These are phyloP conservation scores for Peribatodes rhomboidaria DNA, from an alignment of 2,888 invertebrate genomes.

Conservation along the genomic window DNA sequence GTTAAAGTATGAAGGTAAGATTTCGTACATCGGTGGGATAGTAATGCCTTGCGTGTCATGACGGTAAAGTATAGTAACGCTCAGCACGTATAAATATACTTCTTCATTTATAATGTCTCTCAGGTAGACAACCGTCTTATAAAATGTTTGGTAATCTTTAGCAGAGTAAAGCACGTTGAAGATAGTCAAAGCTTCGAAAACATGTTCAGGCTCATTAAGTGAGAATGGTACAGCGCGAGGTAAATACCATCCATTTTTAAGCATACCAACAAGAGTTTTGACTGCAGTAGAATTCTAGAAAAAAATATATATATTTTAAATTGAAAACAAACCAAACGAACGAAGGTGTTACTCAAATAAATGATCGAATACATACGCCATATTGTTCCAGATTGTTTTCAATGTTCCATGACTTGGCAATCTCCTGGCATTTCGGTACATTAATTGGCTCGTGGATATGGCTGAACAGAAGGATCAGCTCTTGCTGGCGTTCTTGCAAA, in stretches of 20 bases:
- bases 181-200: slow-evolving; percentile 88
- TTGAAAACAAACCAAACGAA: neutral
- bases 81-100: slow-evolving; percentile 89
- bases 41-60: slow-evolving; percentile 88
- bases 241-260: slow-evolving; percentile 82
- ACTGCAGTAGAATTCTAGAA: slow-evolving; percentile 64
- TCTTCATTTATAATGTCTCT: slow-evolving; percentile 90
- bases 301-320: neutral
- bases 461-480: slow-evolving; percentile 75
- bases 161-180: slow-evolving; percentile 90
- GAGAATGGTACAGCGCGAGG: slow-evolving; percentile 88
- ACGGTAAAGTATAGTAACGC: slow-evolving; percentile 88
- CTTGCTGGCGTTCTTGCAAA: slow-evolving; percentile 72
- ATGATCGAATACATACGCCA: slow-evolving; percentile 63
- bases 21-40: slow-evolving; percentile 90
- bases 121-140: slow-evolving; percentile 89
- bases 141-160: slow-evolving; percentile 90
- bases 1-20: slow-evolving; percentile 90
- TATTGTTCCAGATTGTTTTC: slow-evolving; percentile 82
- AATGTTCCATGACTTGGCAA: slow-evolving; percentile 82
- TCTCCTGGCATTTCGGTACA: slow-evolving; percentile 77
- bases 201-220: slow-evolving; percentile 83
- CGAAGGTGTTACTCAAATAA: neutral
- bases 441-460: slow-evolving; percentile 87
- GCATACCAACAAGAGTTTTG: slow-evolving; percentile 83